Evolutionary conservation across 2,888 invertebrate genomes (phyloP).

Genomic region (Tetragonisca angustula): DNA sequence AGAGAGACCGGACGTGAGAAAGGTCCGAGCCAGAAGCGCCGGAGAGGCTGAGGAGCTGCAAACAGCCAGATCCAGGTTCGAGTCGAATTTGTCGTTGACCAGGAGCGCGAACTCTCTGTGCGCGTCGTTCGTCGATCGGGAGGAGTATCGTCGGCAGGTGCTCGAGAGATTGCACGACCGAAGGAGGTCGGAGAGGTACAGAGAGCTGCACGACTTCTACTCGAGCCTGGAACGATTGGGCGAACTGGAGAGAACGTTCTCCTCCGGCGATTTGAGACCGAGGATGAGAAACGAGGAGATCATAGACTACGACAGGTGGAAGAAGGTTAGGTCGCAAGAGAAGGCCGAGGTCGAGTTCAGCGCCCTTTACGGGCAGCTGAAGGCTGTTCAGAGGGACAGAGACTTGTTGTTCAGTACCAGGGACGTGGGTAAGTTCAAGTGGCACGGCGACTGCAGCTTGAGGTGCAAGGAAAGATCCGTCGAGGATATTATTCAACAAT

Average conservation of each 20-base stretch:
- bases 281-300: constrained; percentile 91
- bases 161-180: constrained; percentile 88
- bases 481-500: constrained; percentile 92
- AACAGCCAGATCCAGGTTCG: constrained; percentile 40
- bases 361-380: constrained; percentile 90
- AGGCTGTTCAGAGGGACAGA: constrained; percentile 91
- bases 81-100: constrained; percentile 77
- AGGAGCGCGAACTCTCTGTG: constrained; percentile 85
- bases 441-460: constrained; percentile 91
- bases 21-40: constrained; percentile 88
- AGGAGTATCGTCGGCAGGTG: constrained; percentile 89
- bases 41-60: constrained; percentile 86
- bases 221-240: constrained; percentile 93
- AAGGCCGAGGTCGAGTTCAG: constrained; percentile 93
- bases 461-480: constrained; percentile 94
- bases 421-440: constrained; percentile 90
- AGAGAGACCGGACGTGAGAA: constrained; percentile 80
- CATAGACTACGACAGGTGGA: constrained; percentile 95
- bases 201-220: constrained; percentile 94
- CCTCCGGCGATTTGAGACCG: constrained; percentile 89
- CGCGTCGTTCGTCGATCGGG: constrained; percentile 84
- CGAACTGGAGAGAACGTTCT: constrained; percentile 91
- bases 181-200: constrained; percentile 91
- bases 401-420: constrained; percentile 93
- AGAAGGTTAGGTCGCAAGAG: constrained; percentile 91